phyloP scores from a whole-genome alignment of 2,888 invertebrate species.

The Caenorhabditis sp. region DNA sequence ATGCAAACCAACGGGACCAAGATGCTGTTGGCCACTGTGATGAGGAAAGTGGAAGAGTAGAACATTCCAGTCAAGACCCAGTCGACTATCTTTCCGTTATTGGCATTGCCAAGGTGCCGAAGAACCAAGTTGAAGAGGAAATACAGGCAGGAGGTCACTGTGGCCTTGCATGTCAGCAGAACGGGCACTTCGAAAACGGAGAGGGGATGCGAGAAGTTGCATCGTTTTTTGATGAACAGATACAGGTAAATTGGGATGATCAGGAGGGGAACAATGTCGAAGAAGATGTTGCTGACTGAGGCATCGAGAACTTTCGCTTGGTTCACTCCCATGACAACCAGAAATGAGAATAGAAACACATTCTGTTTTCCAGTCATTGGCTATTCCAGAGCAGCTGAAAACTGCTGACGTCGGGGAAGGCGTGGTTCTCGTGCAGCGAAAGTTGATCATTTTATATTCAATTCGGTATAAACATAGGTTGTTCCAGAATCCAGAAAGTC shows the following conservation, averaged over 20 bases:
- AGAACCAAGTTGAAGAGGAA: conserved; percentile 2
- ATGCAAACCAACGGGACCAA: background rate
- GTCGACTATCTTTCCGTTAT: background rate
- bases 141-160: background rate
- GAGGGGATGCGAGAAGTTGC: conserved; percentile 10
- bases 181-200: conserved; percentile 29
- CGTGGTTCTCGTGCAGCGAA: background rate
- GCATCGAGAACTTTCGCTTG: background rate
- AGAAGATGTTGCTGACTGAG: background rate
- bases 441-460: conserved; percentile 1
- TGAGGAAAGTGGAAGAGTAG: background rate
- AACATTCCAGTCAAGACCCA: background rate
- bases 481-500: no score
- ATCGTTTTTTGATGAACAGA: conserved; percentile 20
- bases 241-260: conserved; percentile 4
- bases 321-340: no score
- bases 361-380: no score
- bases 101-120: background rate
- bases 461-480: no score
- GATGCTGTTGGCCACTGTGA: background rate
- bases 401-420: conserved; percentile 1
- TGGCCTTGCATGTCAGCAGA: background rate
- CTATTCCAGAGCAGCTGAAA: conserved; percentile 3
- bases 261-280: background rate
- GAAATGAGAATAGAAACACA: no score